Evolutionary conservation across 2,888 invertebrate species (phyloP), one percentile per base, ranked within the genome.

Genomic region (Ypsolopha sequella): DNA sequence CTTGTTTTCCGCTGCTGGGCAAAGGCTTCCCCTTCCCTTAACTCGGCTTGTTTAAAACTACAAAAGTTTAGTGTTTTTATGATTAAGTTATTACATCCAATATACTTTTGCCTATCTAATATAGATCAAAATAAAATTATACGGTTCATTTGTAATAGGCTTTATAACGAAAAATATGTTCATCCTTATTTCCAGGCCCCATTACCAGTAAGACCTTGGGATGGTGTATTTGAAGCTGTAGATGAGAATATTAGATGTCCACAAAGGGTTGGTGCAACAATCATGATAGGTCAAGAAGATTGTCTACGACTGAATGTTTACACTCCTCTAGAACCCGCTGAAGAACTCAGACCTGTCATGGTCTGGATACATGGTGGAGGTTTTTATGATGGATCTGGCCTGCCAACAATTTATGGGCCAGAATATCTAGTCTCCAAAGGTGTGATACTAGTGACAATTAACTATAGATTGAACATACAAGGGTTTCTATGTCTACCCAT

Each of bases 341-440:
- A 58, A 0, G 53, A 56, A 3, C 57, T 60, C 4, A 60, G 79
- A 11, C 78, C 84, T 0, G 80, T 84, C 8, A 84, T 85, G 84
- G 66, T 77, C 6, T 82, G 67, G 52, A 68, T 85, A 1, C 85
- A 85, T 36, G 85, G 85, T 6, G 85, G 85, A 53, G 84, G 76
- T 0, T 86, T 65, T 56, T 76, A 68, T 38, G 61, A 70, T 46
- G 81, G 81, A 0, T 77, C 80, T 0, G 66, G 68, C 0, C 61
- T 65, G 6, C 59, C 61, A 2, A 1, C 65, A 0, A 6, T 79
- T 1, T 84, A 78, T 14, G 82, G 82, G 0, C 80, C 84, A 0
- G 65, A 73, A 13, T 78, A 76, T 53, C 57, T 86, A 48, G 64
- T 76, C 0, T 36, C 61, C 6, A 76, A 81, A 61, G 71, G 63